phyloP scores from a whole-genome alignment of 2,113 vertebrate genomes.

The Turnix velox region DNA sequence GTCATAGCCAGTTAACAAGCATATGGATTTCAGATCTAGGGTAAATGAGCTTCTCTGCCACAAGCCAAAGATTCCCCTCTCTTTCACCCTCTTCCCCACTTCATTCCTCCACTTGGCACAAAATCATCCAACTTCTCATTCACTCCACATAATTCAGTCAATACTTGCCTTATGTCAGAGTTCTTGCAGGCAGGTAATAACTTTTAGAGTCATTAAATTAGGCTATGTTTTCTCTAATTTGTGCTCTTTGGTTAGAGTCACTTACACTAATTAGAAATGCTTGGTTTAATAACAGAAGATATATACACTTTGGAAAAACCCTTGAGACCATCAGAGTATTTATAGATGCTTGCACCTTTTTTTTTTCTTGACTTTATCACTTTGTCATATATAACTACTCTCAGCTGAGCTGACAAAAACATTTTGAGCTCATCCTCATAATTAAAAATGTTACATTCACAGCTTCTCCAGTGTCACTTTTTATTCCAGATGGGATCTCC shows the following conservation, averaged over 20 bases:
- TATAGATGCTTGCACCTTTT: neutral
- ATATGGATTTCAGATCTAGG: slow-evolving; percentile 58
- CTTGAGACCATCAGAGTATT: neutral
- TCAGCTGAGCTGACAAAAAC: neutral
- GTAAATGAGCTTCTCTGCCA: slow-evolving; percentile 29
- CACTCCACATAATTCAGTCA: slow-evolving; percentile 24
- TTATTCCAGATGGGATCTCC: neutral
- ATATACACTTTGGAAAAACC: neutral
- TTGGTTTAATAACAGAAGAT: neutral
- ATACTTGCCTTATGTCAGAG: slow-evolving; percentile 20
- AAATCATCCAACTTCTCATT: neutral
- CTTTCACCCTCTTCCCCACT: neutral
- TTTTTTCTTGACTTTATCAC: neutral
- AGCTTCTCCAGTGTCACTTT: neutral
- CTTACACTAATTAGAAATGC: slow-evolving; percentile 23
- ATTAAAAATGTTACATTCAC: neutral
- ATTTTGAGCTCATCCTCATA: neutral
- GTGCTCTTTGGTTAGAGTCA: slow-evolving; percentile 26
- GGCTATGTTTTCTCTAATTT: slow-evolving; percentile 31
- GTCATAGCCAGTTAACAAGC: slow-evolving; percentile 48
- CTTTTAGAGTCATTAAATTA: slow-evolving; percentile 52
- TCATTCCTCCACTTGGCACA: slow-evolving; percentile 1
- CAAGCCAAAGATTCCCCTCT: neutral
- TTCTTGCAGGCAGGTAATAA: slow-evolving; percentile 34
- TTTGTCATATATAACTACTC: neutral